Base-by-base conservation (phyloP, 2,113 vertebrate genomes). In the Antennarius striatus region DNA sequence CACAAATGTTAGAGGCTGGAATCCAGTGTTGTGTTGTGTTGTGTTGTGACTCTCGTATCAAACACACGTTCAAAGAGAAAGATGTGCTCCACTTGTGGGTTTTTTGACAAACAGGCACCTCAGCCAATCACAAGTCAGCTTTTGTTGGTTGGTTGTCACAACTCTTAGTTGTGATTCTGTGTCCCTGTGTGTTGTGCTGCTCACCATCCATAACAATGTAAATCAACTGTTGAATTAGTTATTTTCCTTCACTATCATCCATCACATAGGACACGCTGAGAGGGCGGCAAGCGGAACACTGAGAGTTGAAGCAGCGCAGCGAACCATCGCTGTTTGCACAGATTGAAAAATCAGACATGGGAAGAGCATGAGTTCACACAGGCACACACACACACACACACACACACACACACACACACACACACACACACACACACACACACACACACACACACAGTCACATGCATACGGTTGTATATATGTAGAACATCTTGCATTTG, bases 151-250 rank as follows among this genome's bases (percentile, higher is more conserved):
- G 45, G 45, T n/a, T 5, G 2, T 45, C 51, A 32, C 22, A 43
- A 30, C 42, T 47, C 10, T 1, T 6, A 43, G 5, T 43, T 13
- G 29, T 50, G 45, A 12, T 6, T 57, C 4, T 4, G 17, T 43
- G 5, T 42, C 10, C 60, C 12, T 39, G 14, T 64, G 17, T 64
- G 43, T 52, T 28, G 47, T 46, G 60, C 15, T 57, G 45, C 46
- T 56, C 57, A 4, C 59, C 68, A 50, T 68, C 77, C 86, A 73
- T 77, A 83, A 83, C 82, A 86, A 78, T 82, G 83, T 79, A 82
- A 79, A 86, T 84, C 71, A 72, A 60, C 59, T 81, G 79, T 83
- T 84, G 77, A 80, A 82, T 80, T 77, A 84, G 76, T 82, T 63
- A 78, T 77, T 78, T 60, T 64, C 49, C 55, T 60, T 59, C 51